Conservation (phyloP, 2,797 vertebrate species). For the Muscicapa striata region DNA sequence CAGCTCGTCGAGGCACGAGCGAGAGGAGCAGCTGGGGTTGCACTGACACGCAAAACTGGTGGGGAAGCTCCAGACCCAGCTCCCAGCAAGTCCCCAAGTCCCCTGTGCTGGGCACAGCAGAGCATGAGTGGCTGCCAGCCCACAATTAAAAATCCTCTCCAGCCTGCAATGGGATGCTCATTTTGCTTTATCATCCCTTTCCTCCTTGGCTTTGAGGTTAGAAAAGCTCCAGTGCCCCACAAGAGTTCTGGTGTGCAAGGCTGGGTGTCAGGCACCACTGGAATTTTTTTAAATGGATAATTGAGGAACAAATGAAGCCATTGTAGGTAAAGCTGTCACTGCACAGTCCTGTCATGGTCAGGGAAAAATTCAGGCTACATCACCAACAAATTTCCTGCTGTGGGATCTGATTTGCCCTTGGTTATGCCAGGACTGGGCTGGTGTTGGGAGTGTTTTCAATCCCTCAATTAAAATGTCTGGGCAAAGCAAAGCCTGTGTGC, state of each 20-base stretch:
- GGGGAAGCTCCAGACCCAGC: neutral
- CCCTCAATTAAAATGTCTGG: neutral
- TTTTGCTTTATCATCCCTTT: neutral
- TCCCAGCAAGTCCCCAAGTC: neutral
- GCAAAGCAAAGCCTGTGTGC: neutral
- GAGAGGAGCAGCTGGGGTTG: neutral
- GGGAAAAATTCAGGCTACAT: neutral
- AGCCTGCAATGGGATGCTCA: neutral
- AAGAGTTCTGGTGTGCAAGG: neutral
- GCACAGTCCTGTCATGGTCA: neutral
- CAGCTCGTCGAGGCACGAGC: neutral
- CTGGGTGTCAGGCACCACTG: neutral
- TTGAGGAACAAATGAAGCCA: neutral
- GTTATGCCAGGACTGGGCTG: neutral
- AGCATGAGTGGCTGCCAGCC: neutral
- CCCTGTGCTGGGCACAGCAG: neutral
- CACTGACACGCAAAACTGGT: accelerated
- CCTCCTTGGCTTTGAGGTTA: neutral
- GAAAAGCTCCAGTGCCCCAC: accelerated
- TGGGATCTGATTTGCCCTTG: neutral
- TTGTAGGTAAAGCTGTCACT: neutral
- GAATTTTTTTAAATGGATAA: neutral
- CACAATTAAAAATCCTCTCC: neutral
- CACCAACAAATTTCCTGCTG: neutral
- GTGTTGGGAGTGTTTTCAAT: neutral